phyloP scores from a whole-genome alignment of 2,797 vertebrate species.

The Alca torda region DNA sequence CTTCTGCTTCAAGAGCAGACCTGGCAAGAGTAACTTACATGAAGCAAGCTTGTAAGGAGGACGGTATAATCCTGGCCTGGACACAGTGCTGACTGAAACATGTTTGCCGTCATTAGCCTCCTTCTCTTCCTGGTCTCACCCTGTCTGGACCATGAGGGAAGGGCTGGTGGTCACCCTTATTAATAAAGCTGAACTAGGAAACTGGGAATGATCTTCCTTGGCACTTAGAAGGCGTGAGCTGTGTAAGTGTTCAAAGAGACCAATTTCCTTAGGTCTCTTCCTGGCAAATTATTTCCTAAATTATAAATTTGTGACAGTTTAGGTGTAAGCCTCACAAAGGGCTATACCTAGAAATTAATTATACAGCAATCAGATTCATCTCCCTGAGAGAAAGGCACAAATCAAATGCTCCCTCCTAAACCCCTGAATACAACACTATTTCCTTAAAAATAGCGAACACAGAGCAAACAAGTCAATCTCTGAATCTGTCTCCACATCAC shows the following conservation, averaged over 20 bases:
- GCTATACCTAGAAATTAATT: background rate
- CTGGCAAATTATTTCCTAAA: background rate
- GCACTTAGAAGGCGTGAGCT: background rate
- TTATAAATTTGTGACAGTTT: background rate
- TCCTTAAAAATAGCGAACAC: background rate
- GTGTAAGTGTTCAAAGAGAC: background rate
- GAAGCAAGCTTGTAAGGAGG: background rate
- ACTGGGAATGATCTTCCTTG: background rate
- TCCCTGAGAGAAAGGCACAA: background rate
- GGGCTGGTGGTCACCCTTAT: background rate
- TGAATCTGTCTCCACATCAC: background rate
- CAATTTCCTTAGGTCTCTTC: background rate
- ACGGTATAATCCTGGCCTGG: background rate
- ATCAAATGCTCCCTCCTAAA: background rate
- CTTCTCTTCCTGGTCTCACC: background rate
- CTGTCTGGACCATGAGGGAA: background rate
- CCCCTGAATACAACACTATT: background rate
- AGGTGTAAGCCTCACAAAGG: background rate
- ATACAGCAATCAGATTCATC: background rate
- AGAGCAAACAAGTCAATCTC: background rate
- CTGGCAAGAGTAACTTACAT: background rate
- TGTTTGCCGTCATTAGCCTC: background rate
- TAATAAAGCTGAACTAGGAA: background rate
- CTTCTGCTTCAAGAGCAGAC: background rate
- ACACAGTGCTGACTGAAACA: background rate